Conservation (phyloP, 1,140 invertebrate species). For the Drosophila suzukii region DNA sequence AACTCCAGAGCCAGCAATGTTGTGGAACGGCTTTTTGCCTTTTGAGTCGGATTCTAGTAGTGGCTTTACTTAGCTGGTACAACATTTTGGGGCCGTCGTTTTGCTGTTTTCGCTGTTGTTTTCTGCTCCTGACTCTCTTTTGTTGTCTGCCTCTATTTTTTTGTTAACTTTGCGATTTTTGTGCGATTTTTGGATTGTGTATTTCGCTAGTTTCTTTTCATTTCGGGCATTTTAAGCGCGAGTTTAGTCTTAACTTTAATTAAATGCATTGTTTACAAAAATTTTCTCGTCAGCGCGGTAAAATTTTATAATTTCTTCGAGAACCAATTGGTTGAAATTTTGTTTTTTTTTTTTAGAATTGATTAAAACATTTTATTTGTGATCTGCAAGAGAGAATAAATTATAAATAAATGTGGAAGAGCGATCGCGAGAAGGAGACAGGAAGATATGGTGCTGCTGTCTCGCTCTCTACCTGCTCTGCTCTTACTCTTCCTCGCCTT, state of each 20-base stretch:
- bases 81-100: slow-evolving; percentile 73
- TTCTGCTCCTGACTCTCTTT: slow-evolving; percentile 10
- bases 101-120: slow-evolving; percentile 19
- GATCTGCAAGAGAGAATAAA: slow-evolving; percentile 30
- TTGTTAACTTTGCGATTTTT: slow-evolving; percentile 18
- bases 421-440: slow-evolving; percentile 5
- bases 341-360: slow-evolving; percentile 13
- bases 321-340: slow-evolving; percentile 21
- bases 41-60: slow-evolving; percentile 78
- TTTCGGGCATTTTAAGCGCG: slow-evolving; percentile 63
- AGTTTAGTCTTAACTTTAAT: slow-evolving; percentile 70
- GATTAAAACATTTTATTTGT: not conserved
- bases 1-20: slow-evolving; percentile 63
- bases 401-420: slow-evolving; percentile 2
- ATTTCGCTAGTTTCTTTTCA: slow-evolving; percentile 62
- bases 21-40: slow-evolving; percentile 60
- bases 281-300: slow-evolving; percentile 7
- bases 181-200: slow-evolving; percentile 22
- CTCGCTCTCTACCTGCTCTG: slow-evolving; percentile 21
- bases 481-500: slow-evolving; percentile 12
- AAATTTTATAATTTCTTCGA: slow-evolving; percentile 15
- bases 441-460: slow-evolving; percentile 1
- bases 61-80: slow-evolving; percentile 74
- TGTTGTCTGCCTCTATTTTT: slow-evolving; percentile 14
- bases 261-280: slow-evolving; percentile 71